These are phyloP conservation scores for Apamea monoglypha DNA, from an alignment of 2,888 invertebrate genomes.

Conservation along the genomic window DNA sequence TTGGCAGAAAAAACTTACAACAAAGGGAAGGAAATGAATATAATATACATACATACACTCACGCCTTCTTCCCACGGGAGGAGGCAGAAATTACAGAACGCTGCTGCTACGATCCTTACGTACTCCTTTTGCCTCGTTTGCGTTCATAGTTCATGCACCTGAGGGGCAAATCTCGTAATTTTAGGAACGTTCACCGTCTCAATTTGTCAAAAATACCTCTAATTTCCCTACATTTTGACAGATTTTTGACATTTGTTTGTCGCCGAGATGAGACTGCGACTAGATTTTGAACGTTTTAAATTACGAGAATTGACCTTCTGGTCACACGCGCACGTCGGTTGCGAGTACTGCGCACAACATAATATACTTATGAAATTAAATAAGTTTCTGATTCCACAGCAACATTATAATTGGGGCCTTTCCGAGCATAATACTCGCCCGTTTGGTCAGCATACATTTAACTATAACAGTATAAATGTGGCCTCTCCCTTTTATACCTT, in stretches of 20 bases:
- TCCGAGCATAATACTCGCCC: background rate
- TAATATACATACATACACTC: background rate
- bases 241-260: too few relatives aligned
- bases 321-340: too few relatives aligned
- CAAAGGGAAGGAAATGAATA: background rate
- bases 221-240: too few relatives aligned
- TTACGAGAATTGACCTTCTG: too few relatives aligned
- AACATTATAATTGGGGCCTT: conserved; percentile 33
- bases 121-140: background rate
- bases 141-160: too few relatives aligned
- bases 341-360: background rate
- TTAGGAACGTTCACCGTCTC: too few relatives aligned
- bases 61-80: background rate
- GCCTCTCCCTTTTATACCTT: conserved; percentile 21
- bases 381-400: background rate
- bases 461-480: conserved; percentile 36
- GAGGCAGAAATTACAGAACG: background rate
- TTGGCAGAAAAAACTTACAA: background rate
- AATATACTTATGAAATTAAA: conserved; percentile 1
- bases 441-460: conserved; percentile 21
- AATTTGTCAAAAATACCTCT: too few relatives aligned
- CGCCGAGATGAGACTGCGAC: too few relatives aligned
- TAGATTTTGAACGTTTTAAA: too few relatives aligned
- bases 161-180: too few relatives aligned
- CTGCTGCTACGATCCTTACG: background rate